Evolutionary conservation across 2,888 invertebrate genomes (phyloP), one percentile per base, ranked within the genome.

Genomic region (Acanthococcus lagerstroemiae): DNA sequence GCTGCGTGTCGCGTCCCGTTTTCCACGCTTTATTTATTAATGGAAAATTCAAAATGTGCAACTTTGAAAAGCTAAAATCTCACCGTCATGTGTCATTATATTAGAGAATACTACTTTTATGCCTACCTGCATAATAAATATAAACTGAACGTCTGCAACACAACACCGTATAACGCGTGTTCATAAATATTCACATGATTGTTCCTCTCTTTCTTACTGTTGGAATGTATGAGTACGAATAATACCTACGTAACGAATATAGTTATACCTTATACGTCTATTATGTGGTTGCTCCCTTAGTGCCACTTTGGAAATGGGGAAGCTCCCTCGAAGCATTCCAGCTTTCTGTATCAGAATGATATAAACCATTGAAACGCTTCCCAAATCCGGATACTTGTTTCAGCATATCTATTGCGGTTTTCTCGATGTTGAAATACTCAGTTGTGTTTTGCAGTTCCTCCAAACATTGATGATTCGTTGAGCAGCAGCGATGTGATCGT

Each of bases 401-500:
- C n/a, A n/a, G n/a, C n/a, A n/a, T n/a, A n/a, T n/a, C n/a, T n/a
- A n/a, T n/a, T n/a, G n/a, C n/a, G n/a, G n/a, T n/a, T n/a, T n/a
- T n/a, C n/a, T n/a, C n/a, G n/a, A n/a, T n/a, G n/a, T n/a, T n/a
- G n/a, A n/a, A n/a, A n/a, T n/a, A n/a, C n/a, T n/a, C n/a, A n/a
- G n/a, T n/a, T n/a, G n/a, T n/a, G n/a, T n/a, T n/a, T 79, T 79
- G 54, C 82, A 93, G 93, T 93, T 72, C 92, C 93, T 65, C 93
- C 93, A 67, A 89, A 90, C 77, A 92, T 93, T 76, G 90, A 91
- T 78, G 92, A 93, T 80, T 86, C 89, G 69, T 80, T 87, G 77
- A 90, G 90, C 76, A 91, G 91, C 74, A 90, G 90, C 75, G 93
- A 93, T 79, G 88, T 90, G 72, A 92, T 92, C 75, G 90, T 91